Percentiles rank a stretch among this genome's conserved stretches.
Evolutionary conservation across 2,888 invertebrate genomes (phyloP).

Genomic region (Tethea ocularis): DNA sequence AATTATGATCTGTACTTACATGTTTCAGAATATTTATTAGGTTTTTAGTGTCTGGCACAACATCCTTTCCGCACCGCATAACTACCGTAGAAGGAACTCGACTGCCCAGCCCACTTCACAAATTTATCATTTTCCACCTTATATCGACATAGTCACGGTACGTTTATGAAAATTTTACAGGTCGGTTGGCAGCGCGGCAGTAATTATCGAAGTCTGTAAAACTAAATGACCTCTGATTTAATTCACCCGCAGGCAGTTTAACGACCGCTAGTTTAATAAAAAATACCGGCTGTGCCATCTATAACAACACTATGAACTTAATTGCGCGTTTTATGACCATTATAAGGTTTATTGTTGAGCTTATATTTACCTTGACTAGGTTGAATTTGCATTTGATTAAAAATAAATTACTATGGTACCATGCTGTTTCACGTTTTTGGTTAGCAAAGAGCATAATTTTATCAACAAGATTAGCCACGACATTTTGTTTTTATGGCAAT

Average conservation of each 20-base stretch:
- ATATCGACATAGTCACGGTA: not conserved
- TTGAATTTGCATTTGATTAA: constrained; percentile 36
- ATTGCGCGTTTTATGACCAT: constrained; percentile 40
- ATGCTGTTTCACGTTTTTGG: not conserved
- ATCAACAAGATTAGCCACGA: not conserved
- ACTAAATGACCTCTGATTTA: constrained; percentile 65
- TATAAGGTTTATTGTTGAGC: constrained; percentile 30
- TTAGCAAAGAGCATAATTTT: not conserved
- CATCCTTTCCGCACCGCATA: no score
- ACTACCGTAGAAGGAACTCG: no score
- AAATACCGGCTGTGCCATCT: constrained; percentile 18
- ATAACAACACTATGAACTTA: constrained; percentile 25
- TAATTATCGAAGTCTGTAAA: constrained; percentile 65
- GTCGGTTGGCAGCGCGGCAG: constrained; percentile 31
- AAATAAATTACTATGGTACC: constrained; percentile 10
- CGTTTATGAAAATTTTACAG: constrained; percentile 28
- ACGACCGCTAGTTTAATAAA: constrained; percentile 49
- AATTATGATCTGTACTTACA: no score
- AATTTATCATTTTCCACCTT: not conserved
- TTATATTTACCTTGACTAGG: constrained; percentile 35
- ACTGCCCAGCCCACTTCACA: no score
- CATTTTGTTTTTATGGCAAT: not conserved
- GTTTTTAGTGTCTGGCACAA: no score
- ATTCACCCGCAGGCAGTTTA: constrained; percentile 53
- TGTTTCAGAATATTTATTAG: no score